Conservation (phyloP, 2,888 invertebrate species). For the Epinotia nisella region DNA sequence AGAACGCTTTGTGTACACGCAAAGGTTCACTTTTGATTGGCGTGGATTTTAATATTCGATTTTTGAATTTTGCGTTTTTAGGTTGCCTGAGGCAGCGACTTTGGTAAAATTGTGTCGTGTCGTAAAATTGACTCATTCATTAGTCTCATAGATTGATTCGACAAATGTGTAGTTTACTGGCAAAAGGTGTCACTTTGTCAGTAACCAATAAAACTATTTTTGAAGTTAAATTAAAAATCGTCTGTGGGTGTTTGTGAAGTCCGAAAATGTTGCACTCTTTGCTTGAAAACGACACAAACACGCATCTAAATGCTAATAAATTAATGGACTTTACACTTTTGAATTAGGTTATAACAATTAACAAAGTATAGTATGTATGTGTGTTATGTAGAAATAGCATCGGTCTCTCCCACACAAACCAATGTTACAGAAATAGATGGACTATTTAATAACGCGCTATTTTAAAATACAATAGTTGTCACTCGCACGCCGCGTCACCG, state of each 20-base stretch:
- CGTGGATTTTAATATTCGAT: slow-evolving; percentile 8
- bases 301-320: not conserved
- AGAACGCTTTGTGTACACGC: not conserved
- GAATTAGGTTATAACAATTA: no score
- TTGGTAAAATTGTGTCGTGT: not conserved
- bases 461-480: not conserved
- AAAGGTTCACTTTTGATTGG: not conserved
- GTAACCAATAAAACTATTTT: no score
- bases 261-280: not conserved
- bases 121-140: no score
- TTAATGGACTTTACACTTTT: no score
- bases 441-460: not conserved
- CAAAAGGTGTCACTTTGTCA: no score
- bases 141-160: no score
- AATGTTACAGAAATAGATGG: not conserved
- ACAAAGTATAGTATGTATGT: no score
- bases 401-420: not conserved
- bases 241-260: no score
- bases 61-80: slow-evolving; percentile 15
- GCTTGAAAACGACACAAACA: not conserved
- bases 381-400: no score
- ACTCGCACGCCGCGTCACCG: not conserved
- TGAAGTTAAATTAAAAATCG: no score
- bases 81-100: not conserved
- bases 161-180: not conserved